Percentiles rank a stretch among this genome's conserved stretches.
These are phyloP conservation scores for Harpegnathos saltator DNA, from an alignment of 1,140 invertebrate species.

Conservation along the genomic window DNA sequence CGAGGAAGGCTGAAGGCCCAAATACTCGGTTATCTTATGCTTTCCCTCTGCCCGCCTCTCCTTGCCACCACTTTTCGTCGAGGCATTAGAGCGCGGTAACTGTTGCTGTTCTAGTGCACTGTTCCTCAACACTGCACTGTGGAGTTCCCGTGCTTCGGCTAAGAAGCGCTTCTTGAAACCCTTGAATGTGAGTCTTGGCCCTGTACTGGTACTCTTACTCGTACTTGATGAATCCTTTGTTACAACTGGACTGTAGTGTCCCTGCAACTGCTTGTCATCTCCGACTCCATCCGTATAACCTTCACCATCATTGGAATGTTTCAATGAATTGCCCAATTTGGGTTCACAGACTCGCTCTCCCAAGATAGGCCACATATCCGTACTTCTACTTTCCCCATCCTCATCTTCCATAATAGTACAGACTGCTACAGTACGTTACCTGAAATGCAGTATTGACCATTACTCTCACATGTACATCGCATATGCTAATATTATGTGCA, in stretches of 20 bases:
- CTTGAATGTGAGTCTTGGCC: constrained; percentile 76
- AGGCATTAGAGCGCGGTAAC: constrained; percentile 50
- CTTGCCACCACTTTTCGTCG: constrained; percentile 58
- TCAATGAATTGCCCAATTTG: constrained; percentile 73
- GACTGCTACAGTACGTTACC: constrained; percentile 58
- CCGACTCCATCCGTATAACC: constrained; percentile 76
- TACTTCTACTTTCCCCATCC: constrained; percentile 80
- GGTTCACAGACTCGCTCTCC: constrained; percentile 78
- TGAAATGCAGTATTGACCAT: constrained; percentile 50
- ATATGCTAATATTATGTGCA: too few relatives aligned
- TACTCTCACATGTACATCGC: not conserved
- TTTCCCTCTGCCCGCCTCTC: constrained; percentile 73
- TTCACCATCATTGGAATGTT: constrained; percentile 70
- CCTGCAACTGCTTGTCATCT: constrained; percentile 76
- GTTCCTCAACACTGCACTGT: constrained; percentile 48
- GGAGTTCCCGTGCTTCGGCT: constrained; percentile 76
- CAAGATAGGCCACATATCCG: constrained; percentile 78
- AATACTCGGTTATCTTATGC: constrained; percentile 87
- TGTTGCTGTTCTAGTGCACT: constrained; percentile 59
- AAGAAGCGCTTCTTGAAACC: constrained; percentile 83
- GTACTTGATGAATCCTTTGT: constrained; percentile 61
- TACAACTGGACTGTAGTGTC: constrained; percentile 63
- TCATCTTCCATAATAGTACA: constrained; percentile 85
- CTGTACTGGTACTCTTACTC: constrained; percentile 52
- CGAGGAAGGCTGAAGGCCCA: constrained; percentile 89